Percentiles rank a stretch among this genome's conserved stretches.
phyloP scores from a whole-genome alignment of 2,113 vertebrate genomes.

The Illadopsis cleaveri region DNA sequence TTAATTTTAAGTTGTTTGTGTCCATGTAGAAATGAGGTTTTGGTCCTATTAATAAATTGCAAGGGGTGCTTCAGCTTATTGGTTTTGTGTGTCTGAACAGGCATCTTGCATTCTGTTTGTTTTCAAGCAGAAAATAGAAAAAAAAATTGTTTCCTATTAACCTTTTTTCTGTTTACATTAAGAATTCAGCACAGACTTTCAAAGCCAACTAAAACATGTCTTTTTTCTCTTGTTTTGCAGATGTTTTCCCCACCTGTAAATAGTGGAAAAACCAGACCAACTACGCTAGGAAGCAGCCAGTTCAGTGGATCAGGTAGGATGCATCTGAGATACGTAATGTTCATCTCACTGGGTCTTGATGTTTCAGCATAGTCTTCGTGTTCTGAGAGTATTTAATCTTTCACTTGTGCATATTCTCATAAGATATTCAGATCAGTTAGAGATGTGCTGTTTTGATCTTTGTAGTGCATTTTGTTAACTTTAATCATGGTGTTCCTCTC shows the following conservation, averaged over 20 bases:
- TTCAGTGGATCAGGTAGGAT: slow-evolving; percentile 96
- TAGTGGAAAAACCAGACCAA: slow-evolving; percentile 95
- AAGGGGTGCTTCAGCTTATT: not conserved
- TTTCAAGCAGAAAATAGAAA: not conserved
- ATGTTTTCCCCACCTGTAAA: slow-evolving; percentile 99
- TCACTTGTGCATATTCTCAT: not conserved
- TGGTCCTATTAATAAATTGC: not conserved
- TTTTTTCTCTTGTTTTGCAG: slow-evolving; percentile 75
- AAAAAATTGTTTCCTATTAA: not conserved
- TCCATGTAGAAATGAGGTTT: not conserved
- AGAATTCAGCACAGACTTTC: not conserved
- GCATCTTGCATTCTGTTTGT: not conserved
- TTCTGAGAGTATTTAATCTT: not conserved
- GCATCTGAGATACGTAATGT: not conserved
- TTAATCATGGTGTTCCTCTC: not conserved
- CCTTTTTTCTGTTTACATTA: not conserved
- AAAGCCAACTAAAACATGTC: not conserved
- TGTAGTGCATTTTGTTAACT: not conserved
- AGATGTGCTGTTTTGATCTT: not conserved
- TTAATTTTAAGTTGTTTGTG: not conserved
- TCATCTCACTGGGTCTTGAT: not conserved
- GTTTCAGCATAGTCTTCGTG: not conserved
- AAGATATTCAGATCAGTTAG: not conserved
- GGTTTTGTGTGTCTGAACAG: not conserved
- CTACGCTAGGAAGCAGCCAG: slow-evolving; percentile 95